phyloP scores from a whole-genome alignment of 2,797 vertebrate genomes.

The Thaleichthys pacificus region DNA sequence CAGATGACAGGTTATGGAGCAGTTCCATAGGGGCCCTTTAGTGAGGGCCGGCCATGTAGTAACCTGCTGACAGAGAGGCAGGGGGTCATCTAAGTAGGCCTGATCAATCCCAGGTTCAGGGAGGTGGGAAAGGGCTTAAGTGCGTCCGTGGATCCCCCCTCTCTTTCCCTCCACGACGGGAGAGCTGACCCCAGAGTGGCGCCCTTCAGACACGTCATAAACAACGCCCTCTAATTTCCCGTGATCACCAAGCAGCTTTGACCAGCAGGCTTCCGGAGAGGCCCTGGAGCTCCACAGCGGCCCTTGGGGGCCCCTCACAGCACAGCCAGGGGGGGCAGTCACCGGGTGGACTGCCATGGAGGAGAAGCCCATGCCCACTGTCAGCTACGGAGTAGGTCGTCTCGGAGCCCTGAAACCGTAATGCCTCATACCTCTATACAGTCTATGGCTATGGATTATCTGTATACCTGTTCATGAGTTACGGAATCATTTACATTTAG shows the following conservation, averaged over 20 bases:
- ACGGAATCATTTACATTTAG: no score
- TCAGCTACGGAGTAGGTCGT: neutral
- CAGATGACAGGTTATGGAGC: constrained; percentile 22
- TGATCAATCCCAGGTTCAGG: constrained; percentile 32
- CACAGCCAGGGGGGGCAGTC: constrained; percentile 5
- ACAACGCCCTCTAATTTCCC: constrained; percentile 39
- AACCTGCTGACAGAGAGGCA: constrained; percentile 18
- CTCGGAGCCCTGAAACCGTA: neutral
- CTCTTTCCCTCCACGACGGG: constrained; percentile 1
- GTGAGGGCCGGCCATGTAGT: constrained; percentile 30
- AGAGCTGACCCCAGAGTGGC: constrained; percentile 5
- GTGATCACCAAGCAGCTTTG: constrained; percentile 30
- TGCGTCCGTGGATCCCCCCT: neutral
- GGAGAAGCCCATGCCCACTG: neutral
- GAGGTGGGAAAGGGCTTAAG: constrained; percentile 18
- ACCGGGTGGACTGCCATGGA: neutral
- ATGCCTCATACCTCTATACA: neutral
- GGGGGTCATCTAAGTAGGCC: constrained; percentile 17
- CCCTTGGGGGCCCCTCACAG: constrained; percentile 20
- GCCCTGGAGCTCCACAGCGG: constrained; percentile 15
- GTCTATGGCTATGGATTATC: neutral
- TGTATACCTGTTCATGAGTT: neutral
- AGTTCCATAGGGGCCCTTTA: constrained; percentile 34
- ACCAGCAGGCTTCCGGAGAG: constrained; percentile 19
- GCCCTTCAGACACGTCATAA: constrained; percentile 21